phyloP scores from a whole-genome alignment of 2,888 invertebrate genomes.

The Pollenia labialis region DNA sequence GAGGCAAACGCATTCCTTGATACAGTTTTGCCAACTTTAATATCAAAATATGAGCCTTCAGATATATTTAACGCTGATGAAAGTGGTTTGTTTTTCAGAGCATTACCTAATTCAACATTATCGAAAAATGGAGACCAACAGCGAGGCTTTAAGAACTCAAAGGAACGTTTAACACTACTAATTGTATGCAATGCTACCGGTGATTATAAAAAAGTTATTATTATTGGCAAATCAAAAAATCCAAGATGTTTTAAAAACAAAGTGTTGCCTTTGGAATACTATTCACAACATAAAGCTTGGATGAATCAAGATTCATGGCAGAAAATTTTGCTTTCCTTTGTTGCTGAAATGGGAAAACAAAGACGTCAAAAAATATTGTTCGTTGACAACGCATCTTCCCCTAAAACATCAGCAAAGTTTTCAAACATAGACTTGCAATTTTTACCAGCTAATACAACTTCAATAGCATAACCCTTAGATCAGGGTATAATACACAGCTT shows the following conservation, averaged over 20 bases:
- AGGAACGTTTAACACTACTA: constrained; percentile 66
- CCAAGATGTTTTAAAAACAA: constrained; percentile 69
- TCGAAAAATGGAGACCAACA: constrained; percentile 52
- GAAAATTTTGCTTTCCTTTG: constrained; percentile 63
- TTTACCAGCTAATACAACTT: constrained; percentile 69
- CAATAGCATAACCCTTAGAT: constrained; percentile 65
- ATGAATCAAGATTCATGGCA: constrained; percentile 70
- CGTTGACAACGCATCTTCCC: constrained; percentile 70
- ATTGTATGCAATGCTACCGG: constrained; percentile 72
- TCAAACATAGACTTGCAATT: constrained; percentile 66
- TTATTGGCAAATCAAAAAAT: constrained; percentile 68
- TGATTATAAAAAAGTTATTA: constrained; percentile 69
- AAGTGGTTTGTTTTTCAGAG: constrained; percentile 64
- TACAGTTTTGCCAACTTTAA: constrained; percentile 40
- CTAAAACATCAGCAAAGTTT: constrained; percentile 60
- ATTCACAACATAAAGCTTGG: constrained; percentile 67
- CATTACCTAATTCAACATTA: constrained; percentile 62
- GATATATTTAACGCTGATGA: constrained; percentile 72
- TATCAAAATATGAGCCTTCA: constrained; percentile 43
- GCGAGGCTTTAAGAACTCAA: constrained; percentile 49
- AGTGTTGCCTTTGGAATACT: constrained; percentile 63
- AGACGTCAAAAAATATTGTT: constrained; percentile 70
- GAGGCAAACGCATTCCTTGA: not conserved
- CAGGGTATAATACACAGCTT: constrained; percentile 71
- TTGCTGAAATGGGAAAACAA: constrained; percentile 69